Base-by-base conservation (phyloP, 2,888 invertebrate genomes). In the Lordiphosa fenestrarum region DNA sequence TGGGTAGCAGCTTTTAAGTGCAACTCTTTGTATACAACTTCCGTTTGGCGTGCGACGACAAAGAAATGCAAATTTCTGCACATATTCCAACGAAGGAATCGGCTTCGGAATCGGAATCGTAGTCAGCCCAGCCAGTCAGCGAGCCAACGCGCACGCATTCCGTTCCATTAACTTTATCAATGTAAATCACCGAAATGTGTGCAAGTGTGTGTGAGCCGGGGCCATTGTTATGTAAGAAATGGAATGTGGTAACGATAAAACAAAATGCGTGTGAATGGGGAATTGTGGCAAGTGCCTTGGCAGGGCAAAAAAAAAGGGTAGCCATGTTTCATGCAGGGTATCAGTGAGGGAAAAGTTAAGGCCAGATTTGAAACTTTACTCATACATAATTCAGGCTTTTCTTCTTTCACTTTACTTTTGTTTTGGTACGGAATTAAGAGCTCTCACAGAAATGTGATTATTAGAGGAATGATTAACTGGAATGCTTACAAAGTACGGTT, bases 1-100 rank as follows among this genome's bases (percentile, higher is more conserved):
- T 61, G 85, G 80, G 61, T 62, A 54, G 71, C 66, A 54, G 71
- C 66, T 60, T 76, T 67, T 77, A 73, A 84, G 77, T 84, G 86
- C 84, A 83, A 73, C 77, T 83, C 75, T 84, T 85, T 82, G 84
- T 81, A 73, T 71, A 81, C 76, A 81, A 81, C 75, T 84, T 86
- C 84, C 83, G 75, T 67, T 74, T 78, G 70, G 70, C 81, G 87
- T 82, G 75, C 66, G 69, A 68, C 71, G 51, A 38, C 51, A 35
- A 77, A 81, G 69, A 81, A 74, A 76, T 84, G 78, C 71, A 86
- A 84, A 85, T 86, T 85, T 81, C 72, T 69, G 73, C 71, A 66
- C 64, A 73, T 49, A 57, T 44, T 9, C 42, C 37, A 23, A 53
- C 13, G 42, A 38, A 30, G 41, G 36, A 68, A 42, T 38, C 39